Percentiles rank a stretch among this genome's conserved stretches.
phyloP scores from a whole-genome alignment of 37 sponge, comb jelly and placozoan species.

The Ianthella basta region DNA sequence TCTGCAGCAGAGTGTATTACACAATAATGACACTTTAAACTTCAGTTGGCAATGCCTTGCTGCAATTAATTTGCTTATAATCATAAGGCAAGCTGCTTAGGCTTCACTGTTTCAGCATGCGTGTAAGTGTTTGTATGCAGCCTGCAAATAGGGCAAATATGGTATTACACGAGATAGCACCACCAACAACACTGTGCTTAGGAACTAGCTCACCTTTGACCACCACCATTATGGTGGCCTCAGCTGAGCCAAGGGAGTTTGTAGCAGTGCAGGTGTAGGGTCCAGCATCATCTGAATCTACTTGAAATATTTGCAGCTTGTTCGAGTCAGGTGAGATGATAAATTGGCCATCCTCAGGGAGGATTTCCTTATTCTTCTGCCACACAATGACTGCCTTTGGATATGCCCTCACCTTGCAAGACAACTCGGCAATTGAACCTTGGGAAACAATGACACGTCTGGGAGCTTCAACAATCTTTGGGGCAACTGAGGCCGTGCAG shows the following conservation, averaged over 20 bases:
- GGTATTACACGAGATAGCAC: too few species aligned
- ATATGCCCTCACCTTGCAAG: not conserved
- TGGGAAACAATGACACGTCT: not conserved
- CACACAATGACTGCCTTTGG: slow-evolving; percentile 14
- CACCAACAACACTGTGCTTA: too few species aligned
- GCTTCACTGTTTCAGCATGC: too few species aligned
- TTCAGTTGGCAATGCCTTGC: too few species aligned
- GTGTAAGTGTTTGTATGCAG: too few species aligned
- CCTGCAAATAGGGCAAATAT: too few species aligned
- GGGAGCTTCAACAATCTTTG: not conserved
- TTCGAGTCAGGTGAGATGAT: not conserved
- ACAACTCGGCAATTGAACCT: not conserved
- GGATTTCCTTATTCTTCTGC: not conserved
- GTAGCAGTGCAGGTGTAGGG: slow-evolving; percentile 6
- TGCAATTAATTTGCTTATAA: too few species aligned
- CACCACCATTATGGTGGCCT: not conserved
- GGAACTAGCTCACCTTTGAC: slow-evolving; percentile 15
- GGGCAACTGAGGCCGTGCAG: too few species aligned
- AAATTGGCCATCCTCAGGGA: not conserved
- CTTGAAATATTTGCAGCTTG: slow-evolving; percentile 21
- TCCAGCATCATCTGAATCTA: slow-evolving; percentile 5
- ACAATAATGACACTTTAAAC: too few species aligned
- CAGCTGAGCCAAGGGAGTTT: slow-evolving; percentile 9
- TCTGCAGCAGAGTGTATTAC: too few species aligned
- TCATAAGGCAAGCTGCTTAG: too few species aligned